phyloP scores from a whole-genome alignment of 2,113 vertebrate genomes.

The Dasyornis broadbenti region DNA sequence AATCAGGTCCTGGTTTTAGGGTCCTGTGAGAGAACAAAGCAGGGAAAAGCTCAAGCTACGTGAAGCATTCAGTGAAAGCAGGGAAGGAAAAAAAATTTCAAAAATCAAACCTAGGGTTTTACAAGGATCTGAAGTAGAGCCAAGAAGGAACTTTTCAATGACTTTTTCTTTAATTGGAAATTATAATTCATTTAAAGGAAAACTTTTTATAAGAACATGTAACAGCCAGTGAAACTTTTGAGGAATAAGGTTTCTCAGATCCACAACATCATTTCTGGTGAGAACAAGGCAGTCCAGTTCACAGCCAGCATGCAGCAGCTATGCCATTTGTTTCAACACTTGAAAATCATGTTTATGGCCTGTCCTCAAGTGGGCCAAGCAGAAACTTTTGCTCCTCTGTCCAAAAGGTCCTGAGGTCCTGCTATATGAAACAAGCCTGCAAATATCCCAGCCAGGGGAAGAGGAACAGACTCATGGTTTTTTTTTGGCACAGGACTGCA shows the following conservation, averaged over 20 bases:
- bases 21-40: background rate
- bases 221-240: background rate
- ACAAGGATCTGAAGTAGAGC: background rate
- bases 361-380: background rate
- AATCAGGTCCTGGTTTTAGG: conserved; percentile 9
- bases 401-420: background rate
- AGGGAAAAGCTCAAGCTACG: background rate
- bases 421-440: background rate
- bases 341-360: background rate
- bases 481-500: background rate
- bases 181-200: background rate
- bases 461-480: background rate
- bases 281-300: background rate
- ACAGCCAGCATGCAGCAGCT: background rate
- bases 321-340: background rate
- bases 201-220: background rate
- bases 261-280: background rate
- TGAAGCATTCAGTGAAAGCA: background rate
- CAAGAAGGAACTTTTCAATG: conserved; percentile 28
- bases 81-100: too few species aligned
- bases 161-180: background rate
- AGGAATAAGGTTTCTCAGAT: background rate
- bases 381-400: background rate
- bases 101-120: background rate
- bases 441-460: background rate